These are phyloP conservation scores for Micrasema minimum DNA, from an alignment of 1,140 invertebrate genomes.

Conservation along the genomic window DNA sequence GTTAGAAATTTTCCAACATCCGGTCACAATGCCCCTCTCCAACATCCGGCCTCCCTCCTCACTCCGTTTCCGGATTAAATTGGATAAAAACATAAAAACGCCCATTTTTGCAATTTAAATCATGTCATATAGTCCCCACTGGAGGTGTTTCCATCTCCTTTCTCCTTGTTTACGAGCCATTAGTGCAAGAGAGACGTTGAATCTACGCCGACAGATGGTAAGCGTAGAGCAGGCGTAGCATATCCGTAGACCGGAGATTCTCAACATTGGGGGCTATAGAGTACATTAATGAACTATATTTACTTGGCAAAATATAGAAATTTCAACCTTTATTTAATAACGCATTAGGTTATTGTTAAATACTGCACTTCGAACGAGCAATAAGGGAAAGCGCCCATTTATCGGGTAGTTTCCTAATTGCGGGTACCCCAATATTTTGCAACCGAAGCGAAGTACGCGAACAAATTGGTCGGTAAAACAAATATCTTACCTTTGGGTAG, in stretches of 20 bases:
- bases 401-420: background rate
- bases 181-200: constrained; percentile 34
- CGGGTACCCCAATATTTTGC: background rate
- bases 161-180: background rate
- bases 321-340: too few species aligned
- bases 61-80: constrained; percentile 54
- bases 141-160: constrained; percentile 22
- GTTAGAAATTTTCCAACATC: constrained; percentile 4
- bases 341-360: too few species aligned
- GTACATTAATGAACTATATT: too few species aligned
- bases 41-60: background rate
- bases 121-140: constrained; percentile 51
- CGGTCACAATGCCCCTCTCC: background rate
- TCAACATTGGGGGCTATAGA: background rate
- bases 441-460: background rate
- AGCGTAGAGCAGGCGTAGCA: constrained; percentile 19
- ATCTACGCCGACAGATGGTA: constrained; percentile 31
- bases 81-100: constrained; percentile 61
- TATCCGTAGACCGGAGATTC: constrained; percentile 3
- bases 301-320: too few species aligned
- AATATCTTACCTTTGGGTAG: background rate
- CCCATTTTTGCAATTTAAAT: constrained; percentile 62
- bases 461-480: background rate
- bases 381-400: background rate
- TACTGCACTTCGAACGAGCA: too few species aligned